Base-by-base conservation (phyloP, 2,888 invertebrate species). In the Patella pellucida region DNA sequence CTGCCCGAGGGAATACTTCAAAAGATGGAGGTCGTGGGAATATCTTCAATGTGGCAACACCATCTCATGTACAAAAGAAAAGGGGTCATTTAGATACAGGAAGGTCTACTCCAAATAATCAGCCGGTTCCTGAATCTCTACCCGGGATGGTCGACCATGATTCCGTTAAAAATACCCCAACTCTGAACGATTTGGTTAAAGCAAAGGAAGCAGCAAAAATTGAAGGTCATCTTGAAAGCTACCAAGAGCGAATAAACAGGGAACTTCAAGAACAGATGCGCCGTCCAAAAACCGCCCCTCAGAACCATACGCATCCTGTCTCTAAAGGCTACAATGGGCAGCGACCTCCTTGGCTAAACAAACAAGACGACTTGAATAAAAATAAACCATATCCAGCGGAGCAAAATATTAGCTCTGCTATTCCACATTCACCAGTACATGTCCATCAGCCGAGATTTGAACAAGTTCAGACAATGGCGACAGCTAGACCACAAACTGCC, bases 401-500 rank as follows among this genome's bases (percentile, higher is more conserved):
- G 19, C 19, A 62, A 62, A 62, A 23, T 23, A 9, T 23, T 23
- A 11, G 62, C 19, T 12, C 23, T 11, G 23, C 62, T 19, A 23
- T 23, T 14, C 62, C 62, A 15, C 62, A 19, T 15, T 23, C 62
- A 23, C 23, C 62, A 12, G 41, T 9, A 41, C 9, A 9, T 41
- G 41, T 41, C 41, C 41, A 41, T 4, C 41, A 41, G 9, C 41
- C 41, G 41, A 41, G 41, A 9, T 41, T 41, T 68, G 23, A n/a
- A 15, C 15, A n/a, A 14, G 68, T 27, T 15, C 68, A 68, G 15
- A 31, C 4, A 23, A 14, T 15, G 23, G 31, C 68, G n/a, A 11
- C 16, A 68, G 5, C 23, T 23, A 52, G 71, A 52, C 71, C 71
- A 7, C 23, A 71, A 51, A 50, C 71, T n/a, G 50, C 71, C 16